These are phyloP conservation scores for Cinclus cinclus DNA, from an alignment of 2,113 vertebrate genomes.

Conservation along the genomic window DNA sequence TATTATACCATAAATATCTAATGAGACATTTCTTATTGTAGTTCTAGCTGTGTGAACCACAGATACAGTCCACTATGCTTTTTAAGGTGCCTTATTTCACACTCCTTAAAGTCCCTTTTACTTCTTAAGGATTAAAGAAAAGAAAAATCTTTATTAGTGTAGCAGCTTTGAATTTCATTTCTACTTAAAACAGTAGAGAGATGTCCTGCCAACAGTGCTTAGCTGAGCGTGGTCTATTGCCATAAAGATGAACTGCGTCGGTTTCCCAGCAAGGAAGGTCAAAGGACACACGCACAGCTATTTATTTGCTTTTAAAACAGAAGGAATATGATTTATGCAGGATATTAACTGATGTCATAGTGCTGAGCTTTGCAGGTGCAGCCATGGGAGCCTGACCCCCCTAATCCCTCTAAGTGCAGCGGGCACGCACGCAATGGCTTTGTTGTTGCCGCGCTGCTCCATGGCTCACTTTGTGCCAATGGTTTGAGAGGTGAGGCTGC, in stretches of 20 bases:
- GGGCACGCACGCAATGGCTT: constrained; percentile 54
- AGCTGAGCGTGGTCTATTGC: background rate
- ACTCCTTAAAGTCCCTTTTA: background rate
- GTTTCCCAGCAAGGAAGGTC: constrained; percentile 74
- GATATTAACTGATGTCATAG: constrained; percentile 73
- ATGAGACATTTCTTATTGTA: background rate
- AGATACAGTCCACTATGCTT: background rate
- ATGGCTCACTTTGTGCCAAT: background rate
- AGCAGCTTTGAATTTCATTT: background rate
- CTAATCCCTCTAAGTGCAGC: constrained; percentile 73
- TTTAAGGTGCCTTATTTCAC: background rate
- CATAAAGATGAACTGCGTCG: constrained; percentile 49
- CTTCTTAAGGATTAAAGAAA: background rate
- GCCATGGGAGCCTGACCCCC: constrained; percentile 70
- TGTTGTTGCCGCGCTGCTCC: constrained; percentile 66
- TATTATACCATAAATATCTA: background rate
- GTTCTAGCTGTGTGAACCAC: background rate
- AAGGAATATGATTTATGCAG: constrained; percentile 77
- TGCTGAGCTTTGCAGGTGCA: constrained; percentile 69
- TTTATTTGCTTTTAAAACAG: constrained; percentile 79
- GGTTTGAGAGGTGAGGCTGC: background rate
- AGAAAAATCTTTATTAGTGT: background rate
- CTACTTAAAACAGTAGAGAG: background rate
- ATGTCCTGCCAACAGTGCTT: background rate
- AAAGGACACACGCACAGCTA: constrained; percentile 67